These are phyloP conservation scores for Cardinalis cardinalis DNA, from an alignment of 2,113 vertebrate genomes.

Conservation along the genomic window DNA sequence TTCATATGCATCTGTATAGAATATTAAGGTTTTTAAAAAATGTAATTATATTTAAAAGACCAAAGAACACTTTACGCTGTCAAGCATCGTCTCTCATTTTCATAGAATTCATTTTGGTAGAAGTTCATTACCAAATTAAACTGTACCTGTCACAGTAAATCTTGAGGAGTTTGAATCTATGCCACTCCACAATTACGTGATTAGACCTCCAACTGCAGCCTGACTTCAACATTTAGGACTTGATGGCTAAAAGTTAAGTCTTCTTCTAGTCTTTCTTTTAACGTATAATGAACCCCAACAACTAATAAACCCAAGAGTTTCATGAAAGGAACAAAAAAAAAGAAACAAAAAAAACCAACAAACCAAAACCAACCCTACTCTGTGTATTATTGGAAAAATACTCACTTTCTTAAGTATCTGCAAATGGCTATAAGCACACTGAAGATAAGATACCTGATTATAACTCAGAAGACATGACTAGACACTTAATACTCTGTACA, in stretches of 20 bases:
- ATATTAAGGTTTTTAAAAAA: background rate
- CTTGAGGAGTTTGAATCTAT: background rate
- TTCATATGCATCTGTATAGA: background rate
- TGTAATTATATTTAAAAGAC: background rate
- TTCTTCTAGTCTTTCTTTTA: background rate
- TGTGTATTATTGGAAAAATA: background rate
- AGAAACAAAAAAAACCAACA: background rate
- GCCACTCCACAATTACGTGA: background rate
- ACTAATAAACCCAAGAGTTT: background rate
- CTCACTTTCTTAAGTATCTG: background rate
- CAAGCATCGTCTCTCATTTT: background rate
- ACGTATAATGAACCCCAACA: background rate
- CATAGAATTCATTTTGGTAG: background rate
- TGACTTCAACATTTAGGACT: background rate
- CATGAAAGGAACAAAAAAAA: background rate
- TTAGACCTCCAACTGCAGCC: background rate
- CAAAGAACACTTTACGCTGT: background rate
- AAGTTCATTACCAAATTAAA: background rate
- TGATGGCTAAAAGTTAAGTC: background rate
- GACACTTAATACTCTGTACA: background rate
- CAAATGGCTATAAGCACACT: background rate
- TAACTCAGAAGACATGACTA: background rate
- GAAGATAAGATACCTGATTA: background rate
- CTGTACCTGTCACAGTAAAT: background rate
- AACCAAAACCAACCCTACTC: rapidly evolving